Base-by-base conservation (phyloP, 1,140 invertebrate species). In the Chymomyza costata region DNA sequence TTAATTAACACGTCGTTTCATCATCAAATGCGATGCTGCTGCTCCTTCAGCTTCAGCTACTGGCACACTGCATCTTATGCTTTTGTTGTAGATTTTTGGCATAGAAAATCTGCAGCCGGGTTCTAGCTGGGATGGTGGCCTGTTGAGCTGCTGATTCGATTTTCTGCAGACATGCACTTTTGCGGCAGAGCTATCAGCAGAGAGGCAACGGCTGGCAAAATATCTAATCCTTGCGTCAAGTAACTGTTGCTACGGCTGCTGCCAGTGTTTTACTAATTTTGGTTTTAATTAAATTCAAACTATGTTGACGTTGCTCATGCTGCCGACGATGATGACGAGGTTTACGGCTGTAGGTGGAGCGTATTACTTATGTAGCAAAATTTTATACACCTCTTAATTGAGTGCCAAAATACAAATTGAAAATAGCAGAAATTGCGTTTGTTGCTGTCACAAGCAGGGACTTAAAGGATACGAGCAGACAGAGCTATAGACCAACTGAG, bases 1-100 rank as follows among this genome's bases (percentile, higher is more conserved):
- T 78, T 78, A 78, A 78, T 78, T 78, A 78, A 78, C 73, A 78
- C 73, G 67, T 78, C 73, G 73, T 78, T 78, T 80, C 73, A 78
- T 78, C 73, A 80, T 78, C 74, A 80, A 80, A 80, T 73, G 71
- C 63, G 31, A 6, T 34, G 31, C 31, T 34, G 31, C n/a, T 34
- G n/a, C n/a, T 34, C 13, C n/a, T 34, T 3, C n/a, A 3, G 31
- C n/a, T 34, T 6, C n/a, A 3, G 31, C n/a, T 34, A 11, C n/a
- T 11, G 31, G 3, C 63, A 62, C 73, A 67, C 73, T 78, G 53
- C 73, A 70, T 80, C 73, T 78, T 78, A 67, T 54, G 73, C 71
- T 80, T 80, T 80, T 78, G 73, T 78, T 73, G 73, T 59, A 73
- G 41, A 78, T 73, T 80, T 78, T 78, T 80, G 64, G 73, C 73